phyloP scores from a whole-genome alignment of 2,888 invertebrate species.

The Flexamia atlantica region DNA sequence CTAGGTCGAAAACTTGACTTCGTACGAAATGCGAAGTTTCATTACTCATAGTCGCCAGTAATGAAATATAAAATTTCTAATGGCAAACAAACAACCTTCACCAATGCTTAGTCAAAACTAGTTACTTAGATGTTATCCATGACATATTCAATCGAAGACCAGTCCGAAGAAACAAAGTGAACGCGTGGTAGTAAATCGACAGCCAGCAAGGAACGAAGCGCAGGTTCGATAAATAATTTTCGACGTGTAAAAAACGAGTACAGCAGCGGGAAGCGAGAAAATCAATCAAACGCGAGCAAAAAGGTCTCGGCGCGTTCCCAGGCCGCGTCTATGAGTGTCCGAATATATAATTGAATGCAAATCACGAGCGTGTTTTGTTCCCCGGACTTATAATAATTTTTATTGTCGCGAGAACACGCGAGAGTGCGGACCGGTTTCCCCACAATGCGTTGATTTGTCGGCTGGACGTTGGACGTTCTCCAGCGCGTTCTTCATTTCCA shows the following conservation, averaged over 20 bases:
- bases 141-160: too few species aligned
- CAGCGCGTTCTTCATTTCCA: constrained; percentile 56
- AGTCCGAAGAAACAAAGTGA: too few species aligned
- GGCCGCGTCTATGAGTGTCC: constrained; percentile 27
- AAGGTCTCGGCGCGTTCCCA: background rate
- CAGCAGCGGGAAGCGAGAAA: constrained; percentile 7
- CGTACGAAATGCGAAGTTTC: too few species aligned
- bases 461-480: constrained; percentile 12
- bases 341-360: constrained; percentile 59
- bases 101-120: too few species aligned
- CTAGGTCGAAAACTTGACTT: too few species aligned
- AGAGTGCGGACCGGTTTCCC: constrained; percentile 41
- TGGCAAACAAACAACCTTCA: too few species aligned
- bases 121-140: too few species aligned
- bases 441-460: constrained; percentile 58
- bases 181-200: background rate
- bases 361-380: constrained; percentile 56
- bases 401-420: constrained; percentile 58
- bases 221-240: constrained; percentile 8
- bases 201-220: background rate
- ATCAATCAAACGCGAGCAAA: constrained; percentile 33
- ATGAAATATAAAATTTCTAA: too few species aligned
- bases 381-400: constrained; percentile 58
- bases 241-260: constrained; percentile 23
- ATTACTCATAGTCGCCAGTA: too few species aligned